phyloP scores from a whole-genome alignment of 2,888 invertebrate genomes.

The Hyalella azteca region DNA sequence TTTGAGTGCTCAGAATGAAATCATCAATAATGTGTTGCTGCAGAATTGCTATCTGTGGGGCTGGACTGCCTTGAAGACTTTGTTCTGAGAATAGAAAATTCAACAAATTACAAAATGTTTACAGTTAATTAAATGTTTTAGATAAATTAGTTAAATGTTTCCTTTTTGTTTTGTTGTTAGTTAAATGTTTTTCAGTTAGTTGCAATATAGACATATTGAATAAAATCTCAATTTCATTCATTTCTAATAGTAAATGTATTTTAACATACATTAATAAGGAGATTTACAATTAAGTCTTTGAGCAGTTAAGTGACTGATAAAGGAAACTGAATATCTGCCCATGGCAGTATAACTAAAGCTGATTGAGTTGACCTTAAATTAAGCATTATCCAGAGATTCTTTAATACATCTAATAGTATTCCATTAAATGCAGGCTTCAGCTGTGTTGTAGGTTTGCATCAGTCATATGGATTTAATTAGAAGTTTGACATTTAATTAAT shows the following conservation, averaged over 20 bases:
- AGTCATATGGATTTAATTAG: too few relatives aligned
- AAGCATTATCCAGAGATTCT: too few relatives aligned
- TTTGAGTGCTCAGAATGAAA: neutral
- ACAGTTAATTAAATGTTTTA: neutral
- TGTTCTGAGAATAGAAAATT: too few relatives aligned
- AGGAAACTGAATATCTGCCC: neutral
- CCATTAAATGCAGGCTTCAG: too few relatives aligned
- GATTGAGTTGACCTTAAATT: too few relatives aligned
- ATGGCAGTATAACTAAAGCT: neutral
- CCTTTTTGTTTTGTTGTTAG: neutral
- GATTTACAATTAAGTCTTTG: neutral
- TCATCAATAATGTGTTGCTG: slow-evolving; percentile 29
- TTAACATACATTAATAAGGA: neutral
- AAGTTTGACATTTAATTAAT: too few relatives aligned
- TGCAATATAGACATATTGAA: neutral
- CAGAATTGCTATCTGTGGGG: neutral
- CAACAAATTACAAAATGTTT: neutral
- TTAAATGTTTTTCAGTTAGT: neutral
- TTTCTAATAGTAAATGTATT: neutral
- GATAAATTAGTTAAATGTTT: neutral
- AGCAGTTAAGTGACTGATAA: too few relatives aligned
- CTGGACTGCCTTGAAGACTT: neutral
- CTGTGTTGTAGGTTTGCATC: too few relatives aligned
- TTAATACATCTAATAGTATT: too few relatives aligned
- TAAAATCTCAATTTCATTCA: too few relatives aligned